phyloP scores from a whole-genome alignment of 2,113 vertebrate species.

The Pithys albifrons region DNA sequence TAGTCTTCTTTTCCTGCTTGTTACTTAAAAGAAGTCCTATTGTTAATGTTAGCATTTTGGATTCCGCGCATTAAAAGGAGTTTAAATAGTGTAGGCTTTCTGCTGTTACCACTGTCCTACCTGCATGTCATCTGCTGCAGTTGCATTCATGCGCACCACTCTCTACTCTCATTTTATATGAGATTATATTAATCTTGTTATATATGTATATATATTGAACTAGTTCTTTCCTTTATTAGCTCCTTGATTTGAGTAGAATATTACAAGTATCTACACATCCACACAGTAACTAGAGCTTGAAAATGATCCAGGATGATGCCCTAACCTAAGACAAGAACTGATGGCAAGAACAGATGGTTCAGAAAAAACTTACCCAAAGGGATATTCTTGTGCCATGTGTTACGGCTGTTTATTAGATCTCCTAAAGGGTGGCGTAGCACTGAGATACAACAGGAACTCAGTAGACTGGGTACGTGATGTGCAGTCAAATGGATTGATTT shows the following conservation, averaged over 20 bases:
- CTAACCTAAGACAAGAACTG: slow-evolving; percentile 47
- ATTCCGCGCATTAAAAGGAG: not conserved
- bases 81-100: not conserved
- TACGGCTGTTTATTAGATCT: slow-evolving; percentile 65
- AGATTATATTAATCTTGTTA: not conserved
- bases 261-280: not conserved
- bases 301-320: slow-evolving; percentile 25
- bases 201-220: not conserved
- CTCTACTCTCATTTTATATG: not conserved
- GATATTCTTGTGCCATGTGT: slow-evolving; percentile 45
- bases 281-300: slow-evolving; percentile 1
- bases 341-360: slow-evolving; percentile 74
- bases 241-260: slow-evolving; percentile 14
- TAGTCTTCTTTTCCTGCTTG: not conserved
- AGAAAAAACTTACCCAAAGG: slow-evolving; percentile 61
- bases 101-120: not conserved
- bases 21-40: not conserved
- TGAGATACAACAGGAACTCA: slow-evolving; percentile 65
- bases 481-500: slow-evolving; percentile 79
- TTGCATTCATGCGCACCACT: not conserved
- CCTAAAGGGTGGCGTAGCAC: slow-evolving; percentile 27
- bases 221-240: not conserved
- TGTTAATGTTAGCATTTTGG: not conserved
- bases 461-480: slow-evolving; percentile 69
- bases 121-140: not conserved